A percentile compares a stretch with the other conserved stretches of the same genome.
These are phyloP conservation scores for Lasioglossum marginatum DNA, from an alignment of 2,888 invertebrate species.

Conservation along the genomic window DNA sequence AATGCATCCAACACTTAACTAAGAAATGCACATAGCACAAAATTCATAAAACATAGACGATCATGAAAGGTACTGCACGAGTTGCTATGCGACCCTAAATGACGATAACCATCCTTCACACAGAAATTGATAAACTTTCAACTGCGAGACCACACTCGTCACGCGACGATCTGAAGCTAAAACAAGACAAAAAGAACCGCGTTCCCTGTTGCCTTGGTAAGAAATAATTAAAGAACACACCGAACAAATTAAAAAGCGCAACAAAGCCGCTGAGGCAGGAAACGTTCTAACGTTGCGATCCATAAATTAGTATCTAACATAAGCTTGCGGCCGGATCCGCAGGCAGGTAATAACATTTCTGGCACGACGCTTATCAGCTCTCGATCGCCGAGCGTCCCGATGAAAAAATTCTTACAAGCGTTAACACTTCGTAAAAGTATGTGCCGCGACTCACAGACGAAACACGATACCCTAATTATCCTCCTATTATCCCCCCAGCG, in stretches of 20 bases:
- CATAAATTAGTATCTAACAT: conserved; percentile 10
- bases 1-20: too few relatives aligned
- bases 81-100: not conserved
- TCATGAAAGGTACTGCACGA: not conserved
- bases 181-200: not conserved
- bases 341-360: conserved; percentile 10
- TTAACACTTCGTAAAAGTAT: conserved; percentile 33
- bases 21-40: not conserved
- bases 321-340: conserved; percentile 6
- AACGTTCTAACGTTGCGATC: conserved; percentile 4
- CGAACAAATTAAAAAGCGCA: conserved; percentile 2
- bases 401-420: conserved; percentile 13
- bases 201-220: not conserved
- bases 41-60: not conserved
- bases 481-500: too few relatives aligned
- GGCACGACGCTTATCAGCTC: not conserved
- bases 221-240: not conserved
- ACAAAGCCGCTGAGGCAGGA: not conserved
- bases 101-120: not conserved
- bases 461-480: conserved; percentile 9
- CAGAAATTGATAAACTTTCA: not conserved
- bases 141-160: not conserved
- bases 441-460: not conserved
- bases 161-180: not conserved
- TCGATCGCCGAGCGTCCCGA: not conserved